Percentiles rank a stretch among this genome's conserved stretches.
These are phyloP conservation scores for Athripsodes cinereus DNA, from an alignment of 2,888 invertebrate species.

Conservation along the genomic window DNA sequence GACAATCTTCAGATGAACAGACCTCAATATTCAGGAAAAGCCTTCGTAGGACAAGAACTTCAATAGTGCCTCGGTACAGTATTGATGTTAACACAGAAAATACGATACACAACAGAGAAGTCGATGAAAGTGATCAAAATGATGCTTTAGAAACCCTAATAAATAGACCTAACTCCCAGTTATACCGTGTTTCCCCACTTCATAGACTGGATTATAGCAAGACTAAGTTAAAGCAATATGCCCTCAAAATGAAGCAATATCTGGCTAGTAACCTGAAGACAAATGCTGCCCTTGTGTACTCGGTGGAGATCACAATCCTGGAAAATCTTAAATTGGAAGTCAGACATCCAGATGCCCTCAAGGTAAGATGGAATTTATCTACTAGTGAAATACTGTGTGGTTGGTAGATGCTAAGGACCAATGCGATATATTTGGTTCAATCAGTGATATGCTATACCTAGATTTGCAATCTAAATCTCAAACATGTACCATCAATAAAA, in stretches of 20 bases:
- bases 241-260: slow-evolving; percentile 40
- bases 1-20: background rate
- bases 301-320: slow-evolving; percentile 37
- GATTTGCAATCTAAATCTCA: no score
- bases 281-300: slow-evolving; percentile 35
- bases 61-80: slow-evolving; percentile 73
- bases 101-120: slow-evolving; percentile 7
- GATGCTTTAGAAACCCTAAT: slow-evolving; percentile 19
- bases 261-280: slow-evolving; percentile 35
- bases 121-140: slow-evolving; percentile 23
- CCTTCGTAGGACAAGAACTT: slow-evolving; percentile 76
- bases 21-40: slow-evolving; percentile 36
- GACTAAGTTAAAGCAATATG: slow-evolving; percentile 43
- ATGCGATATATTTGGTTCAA: no score
- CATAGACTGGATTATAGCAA: slow-evolving; percentile 37
- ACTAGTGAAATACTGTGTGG: no score
- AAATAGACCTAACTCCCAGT: slow-evolving; percentile 13
- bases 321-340: slow-evolving; percentile 39
- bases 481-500: no score
- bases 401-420: no score
- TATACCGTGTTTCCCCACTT: slow-evolving; percentile 38
- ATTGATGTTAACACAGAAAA: slow-evolving; percentile 19
- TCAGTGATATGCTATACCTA: no score
- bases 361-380: no score
- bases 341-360: slow-evolving; percentile 39